These are phyloP conservation scores for Gymnothorax javanicus DNA, from an alignment of 2,797 vertebrate genomes.

Conservation along the genomic window DNA sequence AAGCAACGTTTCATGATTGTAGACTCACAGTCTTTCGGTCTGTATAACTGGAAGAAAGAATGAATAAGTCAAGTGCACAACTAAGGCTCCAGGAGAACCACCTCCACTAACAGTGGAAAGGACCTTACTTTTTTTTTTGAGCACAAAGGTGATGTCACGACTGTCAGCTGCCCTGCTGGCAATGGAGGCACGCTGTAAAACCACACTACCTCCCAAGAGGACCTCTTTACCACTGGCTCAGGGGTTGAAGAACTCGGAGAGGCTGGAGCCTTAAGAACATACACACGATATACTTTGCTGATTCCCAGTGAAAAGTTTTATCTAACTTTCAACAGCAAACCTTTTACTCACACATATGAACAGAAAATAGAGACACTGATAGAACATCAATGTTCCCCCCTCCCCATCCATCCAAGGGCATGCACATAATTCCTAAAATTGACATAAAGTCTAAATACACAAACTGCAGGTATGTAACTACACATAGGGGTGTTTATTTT, in stretches of 20 bases:
- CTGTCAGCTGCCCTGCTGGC: conserved; percentile 46
- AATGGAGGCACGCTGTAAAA: background rate
- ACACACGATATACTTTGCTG: background rate
- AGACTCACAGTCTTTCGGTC: background rate
- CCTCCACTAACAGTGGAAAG: background rate
- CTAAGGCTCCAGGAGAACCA: background rate
- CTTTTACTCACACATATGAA: background rate
- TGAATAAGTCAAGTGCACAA: conserved; percentile 13
- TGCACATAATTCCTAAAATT: too few relatives aligned
- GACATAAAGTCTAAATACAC: too few relatives aligned
- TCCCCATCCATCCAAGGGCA: too few relatives aligned
- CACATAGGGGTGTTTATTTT: too few relatives aligned
- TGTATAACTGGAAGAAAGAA: background rate
- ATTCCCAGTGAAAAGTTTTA: background rate
- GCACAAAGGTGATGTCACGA: background rate
- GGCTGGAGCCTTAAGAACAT: background rate
- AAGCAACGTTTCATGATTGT: background rate
- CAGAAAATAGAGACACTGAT: too few relatives aligned
- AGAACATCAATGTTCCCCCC: too few relatives aligned
- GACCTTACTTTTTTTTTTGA: background rate
- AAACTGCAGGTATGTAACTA: too few relatives aligned
- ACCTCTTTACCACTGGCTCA: background rate
- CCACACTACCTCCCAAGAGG: conserved; percentile 17
- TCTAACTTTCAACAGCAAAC: background rate
- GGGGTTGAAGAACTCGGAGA: background rate